Evolutionary conservation across 2,888 invertebrate species (phyloP), one percentile per base, ranked within the genome.

Genomic region (Diarsia brunnea): DNA sequence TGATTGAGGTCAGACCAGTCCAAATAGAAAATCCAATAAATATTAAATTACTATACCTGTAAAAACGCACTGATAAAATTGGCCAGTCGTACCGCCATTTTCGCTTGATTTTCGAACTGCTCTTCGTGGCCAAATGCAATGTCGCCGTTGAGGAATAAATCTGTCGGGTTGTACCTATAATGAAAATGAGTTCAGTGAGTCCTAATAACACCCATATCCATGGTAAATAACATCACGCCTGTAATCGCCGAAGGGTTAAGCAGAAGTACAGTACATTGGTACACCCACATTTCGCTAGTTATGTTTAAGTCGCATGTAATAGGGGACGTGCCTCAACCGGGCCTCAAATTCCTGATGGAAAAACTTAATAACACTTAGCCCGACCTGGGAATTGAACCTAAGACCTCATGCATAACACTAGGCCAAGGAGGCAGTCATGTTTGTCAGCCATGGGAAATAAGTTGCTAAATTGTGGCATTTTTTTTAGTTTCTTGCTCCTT

Each of bases 1-100:
- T 38, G 19, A 49, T 49, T n/a, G 31, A 31, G 8, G 7, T 58
- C 27, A 8, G 24, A 58, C 2, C 16, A 31, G 21, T 66, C 21
- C 14, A 16, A 12, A 43, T n/a, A 8, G 2, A 24, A 58, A 58
- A 65, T 53, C 7, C 12, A 21, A 38, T 5, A 1, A 55, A 14
- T 14, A 31, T 2, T 43, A 55, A 31, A 43, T 38, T 21, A 38
- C 21, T 47, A 4, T 10, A 98, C 98, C 97, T 99, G 99, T 86
- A 99, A 95, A 94, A 99, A 99, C 60, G 98, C 98, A 92, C 99
- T 99, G 85, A 99, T 98, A 93, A 99, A 99, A 94, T 99, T 99
- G 0, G 99, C 98, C 70, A 99, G 96, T 67, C 99, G 97, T n/a
- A 99, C 97, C 4, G 99, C 99, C 98, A 99, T 99, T 93, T 99